Percentiles rank a stretch among this genome's conserved stretches.
These are phyloP conservation scores for Corvus moneduloides DNA, from an alignment of 2,113 vertebrate genomes.

Conservation along the genomic window DNA sequence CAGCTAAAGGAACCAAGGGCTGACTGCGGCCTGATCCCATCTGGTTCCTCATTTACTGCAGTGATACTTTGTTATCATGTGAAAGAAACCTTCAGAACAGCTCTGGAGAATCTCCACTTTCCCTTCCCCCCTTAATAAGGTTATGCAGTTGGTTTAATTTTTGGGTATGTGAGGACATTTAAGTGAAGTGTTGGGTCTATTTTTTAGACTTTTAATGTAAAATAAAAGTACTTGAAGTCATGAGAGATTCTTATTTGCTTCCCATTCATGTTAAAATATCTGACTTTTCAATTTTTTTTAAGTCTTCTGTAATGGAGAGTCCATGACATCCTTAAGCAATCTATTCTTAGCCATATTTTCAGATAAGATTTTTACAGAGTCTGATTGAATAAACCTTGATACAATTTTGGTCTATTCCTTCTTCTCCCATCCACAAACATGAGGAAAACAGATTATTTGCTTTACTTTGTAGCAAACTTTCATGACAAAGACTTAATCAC, in stretches of 20 bases:
- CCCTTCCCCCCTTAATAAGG: accelerated
- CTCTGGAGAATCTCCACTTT: not conserved
- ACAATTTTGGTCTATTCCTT: not conserved
- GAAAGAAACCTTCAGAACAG: not conserved
- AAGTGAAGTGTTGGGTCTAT: not conserved
- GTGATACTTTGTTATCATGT: not conserved
- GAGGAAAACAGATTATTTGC: not conserved
- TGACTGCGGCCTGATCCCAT: not conserved
- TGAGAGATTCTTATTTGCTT: not conserved
- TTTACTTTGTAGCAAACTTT: not conserved
- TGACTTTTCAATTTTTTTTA: not conserved
- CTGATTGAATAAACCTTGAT: not conserved
- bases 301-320: not conserved
- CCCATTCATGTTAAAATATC: not conserved
- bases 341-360: not conserved
- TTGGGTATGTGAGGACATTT: not conserved
- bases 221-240: not conserved
- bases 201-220: not conserved
- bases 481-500: accelerated
- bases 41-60: not conserved
- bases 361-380: not conserved
- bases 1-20: not conserved
- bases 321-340: not conserved
- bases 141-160: not conserved
- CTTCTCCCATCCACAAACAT: not conserved